Evolutionary conservation across 2,888 invertebrate species (phyloP), one percentile per base, ranked within the genome.

Genomic region (Geotrupes spiniger): DNA sequence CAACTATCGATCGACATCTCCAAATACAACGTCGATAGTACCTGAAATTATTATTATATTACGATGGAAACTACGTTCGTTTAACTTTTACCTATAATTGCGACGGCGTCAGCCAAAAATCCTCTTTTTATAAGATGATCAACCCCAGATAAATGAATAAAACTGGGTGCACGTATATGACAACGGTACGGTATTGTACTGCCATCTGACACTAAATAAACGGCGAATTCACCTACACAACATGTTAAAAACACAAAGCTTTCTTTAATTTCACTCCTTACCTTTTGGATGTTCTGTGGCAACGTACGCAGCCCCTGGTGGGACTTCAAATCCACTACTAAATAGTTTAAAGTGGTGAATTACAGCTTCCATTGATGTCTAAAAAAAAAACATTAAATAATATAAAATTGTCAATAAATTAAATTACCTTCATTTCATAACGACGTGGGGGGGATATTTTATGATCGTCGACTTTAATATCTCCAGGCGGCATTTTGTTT

Each of bases 321-420:
- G 92, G 14, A 94, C 92, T 17, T 78, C 76, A 68, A 84, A 88
- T 0, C 92, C 93, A n/a, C 71, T 89, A 85, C 1, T 85, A 68
- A 85, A 93, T 50, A 89, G 76, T 69, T 93, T 93, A 71, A 94
- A 92, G 67, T 93, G 92, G 70, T 93, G 92, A 62, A 93, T 93
- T 36, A 92, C 73, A 1, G 89, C 81, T 70, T 93, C 92, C 92
- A 92, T 94, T 4, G 80, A 81, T 2, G 79, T 83, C 76, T 69
- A 31, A 37, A 56, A 57, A 43, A 40, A 42, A 38, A 14, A 48
- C 36, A 44, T 8, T 12, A 42, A 42, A 12, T 44, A 11, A 14
- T 4, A 16, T 2, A 37, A 10, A 36, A 36, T 2, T 2, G 14
- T 41, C 9, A 28, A 2, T 9, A n/a, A 26, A 39, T 26, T 36